Evolutionary conservation across 2,113 vertebrate species (phyloP), one percentile per base, ranked within the genome.

Genomic region (Bujurquina vittata): DNA sequence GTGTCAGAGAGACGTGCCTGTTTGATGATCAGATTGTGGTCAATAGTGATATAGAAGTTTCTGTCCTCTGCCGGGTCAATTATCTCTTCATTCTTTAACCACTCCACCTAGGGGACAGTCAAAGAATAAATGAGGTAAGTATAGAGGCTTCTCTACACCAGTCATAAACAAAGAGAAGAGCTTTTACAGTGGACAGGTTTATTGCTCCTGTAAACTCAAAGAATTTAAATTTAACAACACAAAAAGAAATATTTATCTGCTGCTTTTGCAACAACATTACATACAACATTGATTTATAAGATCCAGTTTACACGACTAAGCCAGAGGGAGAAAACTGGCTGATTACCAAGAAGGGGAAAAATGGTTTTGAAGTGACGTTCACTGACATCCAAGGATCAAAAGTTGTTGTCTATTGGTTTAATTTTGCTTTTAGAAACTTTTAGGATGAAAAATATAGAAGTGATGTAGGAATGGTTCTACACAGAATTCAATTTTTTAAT

Each of bases 1-100:
- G 97, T 99, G 88, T 99, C 98, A 0, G 97, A 98, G 58, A 99
- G 97, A 8, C 97, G 97, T 2, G 98, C 98, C 93, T 99, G 98
- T 87, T 99, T 99, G 91, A 99, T 98, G 95, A 99, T 99, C 82
- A 99, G 94, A 92, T 99, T 98, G 94, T 99, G 97, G 93, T 99
- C 98, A 1, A 99, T 97, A 69, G 98, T 99, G 90, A 99, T 98
- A 84, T 99, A 99, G 93, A 98, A 99, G 90, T 99, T 99, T 40
- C 97, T 92, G 93, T 99, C 98, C 91, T 98, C 97, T 1, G 96
- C 96, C 0, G 98, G 97, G 89, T 99, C 97, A 4, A 99, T 99
- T 78, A 97, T 95, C 61, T 98, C 97, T 89, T 98, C 97, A 0
- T 99, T 98, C 91, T 98, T 99, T 91, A 97, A 85, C 98, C 98